Evolutionary conservation across 2,888 invertebrate species (phyloP).

Genomic region (Leucoma salicis): DNA sequence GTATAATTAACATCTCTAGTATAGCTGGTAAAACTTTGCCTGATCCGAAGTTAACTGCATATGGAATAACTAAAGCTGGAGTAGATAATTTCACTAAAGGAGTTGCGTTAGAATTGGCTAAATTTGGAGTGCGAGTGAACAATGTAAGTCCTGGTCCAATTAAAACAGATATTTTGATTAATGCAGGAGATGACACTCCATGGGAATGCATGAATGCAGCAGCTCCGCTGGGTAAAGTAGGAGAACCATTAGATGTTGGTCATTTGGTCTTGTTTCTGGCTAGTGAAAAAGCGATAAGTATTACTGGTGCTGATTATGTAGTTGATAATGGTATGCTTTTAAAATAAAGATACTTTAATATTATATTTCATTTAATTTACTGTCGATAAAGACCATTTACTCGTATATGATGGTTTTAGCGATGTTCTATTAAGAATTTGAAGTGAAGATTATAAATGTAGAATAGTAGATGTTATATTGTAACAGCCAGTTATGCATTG

Average conservation of each 20-base stretch:
- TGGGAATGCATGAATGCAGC: conserved; percentile 22
- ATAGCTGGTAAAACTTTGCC: conserved; percentile 19
- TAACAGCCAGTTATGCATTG: no score
- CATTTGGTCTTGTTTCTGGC: conserved; percentile 40
- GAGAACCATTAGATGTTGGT: conserved; percentile 40
- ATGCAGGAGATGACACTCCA: conserved; percentile 80
- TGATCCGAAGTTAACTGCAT: conserved; percentile 43
- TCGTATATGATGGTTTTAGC: no score
- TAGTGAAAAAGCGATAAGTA: conserved; percentile 38
- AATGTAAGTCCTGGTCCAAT: conserved; percentile 40
- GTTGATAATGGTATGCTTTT: conserved; percentile 58
- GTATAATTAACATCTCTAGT: conserved; percentile 48
- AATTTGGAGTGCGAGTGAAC: conserved; percentile 38
- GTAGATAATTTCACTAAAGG: conserved; percentile 93
- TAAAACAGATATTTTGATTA: conserved; percentile 41
- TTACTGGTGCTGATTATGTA: conserved; percentile 39
- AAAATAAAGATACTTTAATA: conserved; percentile 14
- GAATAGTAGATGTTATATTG: no score
- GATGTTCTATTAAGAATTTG: no score
- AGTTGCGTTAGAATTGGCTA: conserved; percentile 59
- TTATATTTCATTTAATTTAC: no score
- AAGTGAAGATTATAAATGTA: no score
- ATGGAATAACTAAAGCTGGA: conserved; percentile 88
- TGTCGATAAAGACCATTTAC: no score
- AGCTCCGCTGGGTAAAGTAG: conserved; percentile 31